These are phyloP conservation scores for Coptodon bakossiorum DNA, from an alignment of 2,113 vertebrate genomes.

Conservation along the genomic window DNA sequence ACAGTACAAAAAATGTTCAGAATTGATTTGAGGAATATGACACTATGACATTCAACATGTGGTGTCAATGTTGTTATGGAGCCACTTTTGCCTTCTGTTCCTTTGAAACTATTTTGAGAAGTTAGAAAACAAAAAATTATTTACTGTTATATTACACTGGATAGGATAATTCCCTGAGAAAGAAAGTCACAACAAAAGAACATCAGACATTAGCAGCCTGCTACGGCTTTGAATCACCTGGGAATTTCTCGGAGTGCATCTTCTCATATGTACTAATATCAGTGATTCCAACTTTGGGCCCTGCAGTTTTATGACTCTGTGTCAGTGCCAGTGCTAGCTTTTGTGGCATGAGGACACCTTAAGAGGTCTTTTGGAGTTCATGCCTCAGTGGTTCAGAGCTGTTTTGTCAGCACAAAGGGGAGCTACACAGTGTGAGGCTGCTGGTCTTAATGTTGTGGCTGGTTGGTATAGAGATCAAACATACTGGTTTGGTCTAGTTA, in stretches of 20 bases:
- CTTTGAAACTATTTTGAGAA: neutral
- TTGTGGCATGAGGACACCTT: neutral
- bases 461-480: neutral
- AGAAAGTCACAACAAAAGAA: neutral
- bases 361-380: neutral
- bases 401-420: neutral
- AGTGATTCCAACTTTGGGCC: neutral
- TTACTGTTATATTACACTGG: neutral
- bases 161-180: neutral
- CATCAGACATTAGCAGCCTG: neutral
- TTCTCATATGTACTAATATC: neutral
- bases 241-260: neutral
- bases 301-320: neutral
- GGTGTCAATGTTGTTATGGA: neutral
- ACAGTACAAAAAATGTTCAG: neutral
- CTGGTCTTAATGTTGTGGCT: neutral
- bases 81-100: neutral
- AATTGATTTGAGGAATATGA: neutral
- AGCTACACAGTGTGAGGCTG: neutral
- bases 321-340: neutral
- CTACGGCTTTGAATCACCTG: neutral
- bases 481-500: neutral
- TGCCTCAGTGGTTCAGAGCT: neutral
- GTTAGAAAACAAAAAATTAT: neutral
- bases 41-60: neutral